Evolutionary conservation across 2,797 vertebrate species (phyloP), one percentile per base, ranked within the genome.

Genomic region (Glyptemys insculpta): DNA sequence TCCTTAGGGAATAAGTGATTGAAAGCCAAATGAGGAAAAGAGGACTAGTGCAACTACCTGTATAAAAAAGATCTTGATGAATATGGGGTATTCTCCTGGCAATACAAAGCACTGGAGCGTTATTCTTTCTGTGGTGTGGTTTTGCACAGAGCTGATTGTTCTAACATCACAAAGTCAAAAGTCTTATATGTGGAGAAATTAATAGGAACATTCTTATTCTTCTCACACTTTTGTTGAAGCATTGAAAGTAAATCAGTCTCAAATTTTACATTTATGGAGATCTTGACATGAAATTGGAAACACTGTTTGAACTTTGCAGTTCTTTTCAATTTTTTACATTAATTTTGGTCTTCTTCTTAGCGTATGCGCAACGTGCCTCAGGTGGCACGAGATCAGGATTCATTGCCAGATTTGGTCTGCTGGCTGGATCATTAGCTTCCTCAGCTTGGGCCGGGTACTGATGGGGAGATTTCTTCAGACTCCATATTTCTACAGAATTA

Each of bases 181-280:
- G 19, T 11, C 25, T 68, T 84, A 19, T 29, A 52, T 83, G 31
- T n/a, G 5, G 54, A 80, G 2, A 85, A 81, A 83, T 23, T 3
- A 3, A 91, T 37, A 90, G 74, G 12, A 87, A 4, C 74, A 87
- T 54, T 19, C 27, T 92, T 88, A 29, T 25, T 85, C 82, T 86
- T 79, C 6, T 87, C 15, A 3, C 25, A 44, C 57, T 81, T 50
- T 31, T 6, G 5, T 37, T 62, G 37, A 59, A 57, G 0, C 0
- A 4, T 47, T 53, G 34, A 74, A 79, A 18, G 23, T 65, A 79
- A 80, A 86, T 41, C 0, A 0, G 18, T 49, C 2, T 53, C 41
- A 72, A 29, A 5, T 79, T 76, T 92, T 47, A 52, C 16, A 52
- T 86, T 85, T 74, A n/a, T 57, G 47, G 4, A 44, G 37, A 65